phyloP scores from a whole-genome alignment of 1,140 invertebrate species.

The Leptinotarsa lineolata region DNA sequence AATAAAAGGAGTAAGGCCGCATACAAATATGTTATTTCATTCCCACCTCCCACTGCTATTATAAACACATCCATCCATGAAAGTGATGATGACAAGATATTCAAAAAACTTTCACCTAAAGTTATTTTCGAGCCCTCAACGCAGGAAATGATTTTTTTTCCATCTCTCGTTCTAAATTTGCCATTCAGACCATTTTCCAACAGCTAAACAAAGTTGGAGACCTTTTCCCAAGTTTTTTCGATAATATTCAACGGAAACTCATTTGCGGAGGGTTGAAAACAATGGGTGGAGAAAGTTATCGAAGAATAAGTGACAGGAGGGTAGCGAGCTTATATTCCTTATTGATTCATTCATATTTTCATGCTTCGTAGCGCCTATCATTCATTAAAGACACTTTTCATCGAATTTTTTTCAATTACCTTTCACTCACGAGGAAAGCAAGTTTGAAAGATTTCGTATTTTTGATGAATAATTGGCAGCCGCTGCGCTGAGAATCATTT shows the following conservation, averaged over 20 bases:
- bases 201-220: not conserved
- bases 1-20: too few species aligned
- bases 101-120: too few species aligned
- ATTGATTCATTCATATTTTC: constrained; percentile 3
- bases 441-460: not conserved
- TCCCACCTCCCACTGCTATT: too few species aligned
- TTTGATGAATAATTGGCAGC: not conserved
- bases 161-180: too few species aligned
- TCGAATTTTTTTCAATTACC: not conserved
- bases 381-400: not conserved
- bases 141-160: too few species aligned
- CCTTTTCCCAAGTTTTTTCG: not conserved
- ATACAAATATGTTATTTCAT: too few species aligned
- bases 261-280: not conserved
- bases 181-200: not conserved
- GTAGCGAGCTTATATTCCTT: not conserved
- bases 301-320: constrained; percentile 7
- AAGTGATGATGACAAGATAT: too few species aligned
- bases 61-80: too few species aligned
- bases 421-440: not conserved
- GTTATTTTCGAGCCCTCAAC: too few species aligned
- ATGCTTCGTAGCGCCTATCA: not conserved
- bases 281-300: not conserved
- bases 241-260: not conserved
- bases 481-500: too few species aligned